Base-by-base conservation (phyloP, 2,888 invertebrate species). In the Rhingia campestris region DNA sequence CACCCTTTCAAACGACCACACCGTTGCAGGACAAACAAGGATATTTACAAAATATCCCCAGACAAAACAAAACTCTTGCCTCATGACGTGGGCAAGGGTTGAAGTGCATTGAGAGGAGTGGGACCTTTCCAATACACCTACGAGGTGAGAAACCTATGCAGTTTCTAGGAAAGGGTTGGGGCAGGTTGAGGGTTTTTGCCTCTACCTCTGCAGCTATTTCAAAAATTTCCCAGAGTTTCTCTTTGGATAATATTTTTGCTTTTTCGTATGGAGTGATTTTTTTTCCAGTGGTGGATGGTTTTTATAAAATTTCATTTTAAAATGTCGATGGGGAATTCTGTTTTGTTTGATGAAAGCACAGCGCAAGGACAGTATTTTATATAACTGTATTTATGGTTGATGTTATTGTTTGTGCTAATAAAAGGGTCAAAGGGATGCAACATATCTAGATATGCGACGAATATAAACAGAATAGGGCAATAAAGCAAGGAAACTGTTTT, bases 1-100 rank as follows among this genome's bases (percentile, higher is more conserved):
- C 30, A 22, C 33, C 79, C 41, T 41, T 61, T 67, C 54, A 73
- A 43, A 33, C 64, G 49, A 63, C 63, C 51, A 49, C 35, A 45
- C 47, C 43, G 47, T 41, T 81, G 76, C 37, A 70, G 53, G 76
- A 76, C 76, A 76, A 76, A 81, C 64, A 45, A 54, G 64, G 59
- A 76, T 66, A 72, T 81, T 76, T 81, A 53, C 59, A 72, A 70
- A 70, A 76, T 64, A 53, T 54, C 64, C 58, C 30, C 51, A 33
- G 51, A 66, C 45, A 53, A 67, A 76, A 64, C 63, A 61, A 75
- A 54, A 41, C 49, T 43, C 58, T 41, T 33, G 67, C 45, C 22
- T 22, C 49, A 45, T 33, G 37, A 53, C 51, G n/a, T 37, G n/a
- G 14, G 49, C 37, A 2, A n/a, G 32, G 39, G 9, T 49, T 22